Base-by-base conservation (phyloP, 2,113 vertebrate genomes). In the Nothobranchius furzeri region DNA sequence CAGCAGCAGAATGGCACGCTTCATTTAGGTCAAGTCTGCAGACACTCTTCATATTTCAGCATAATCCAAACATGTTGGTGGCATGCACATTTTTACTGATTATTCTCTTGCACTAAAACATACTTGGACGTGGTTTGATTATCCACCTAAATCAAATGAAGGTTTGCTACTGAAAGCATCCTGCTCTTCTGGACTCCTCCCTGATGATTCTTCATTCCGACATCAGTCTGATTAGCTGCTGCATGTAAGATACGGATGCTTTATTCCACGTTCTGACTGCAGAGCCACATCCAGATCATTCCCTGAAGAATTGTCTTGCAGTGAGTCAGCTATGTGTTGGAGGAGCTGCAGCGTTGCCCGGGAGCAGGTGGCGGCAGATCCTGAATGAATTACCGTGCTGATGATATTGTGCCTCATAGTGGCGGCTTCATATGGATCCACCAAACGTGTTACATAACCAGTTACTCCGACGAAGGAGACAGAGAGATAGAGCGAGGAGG, bases 381-480 rank as follows among this genome's bases (percentile, higher is more conserved):
- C 73, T 73, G 76, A 87, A 84, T 20, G 6, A 64, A 78, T 91
- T 80, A 85, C 46, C 0, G 7, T 49, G 47, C 75, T 85, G 76
- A 90, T 87, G 79, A 60, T 68, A 86, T 75, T 76, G 70, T 64
- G 64, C 66, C 66, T 86, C 57, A 78, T 72, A 71, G 73, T 81
- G 73, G 82, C 72, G 64, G 73, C 63, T 81, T 88, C 79, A 82
- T 85, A 78, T 68, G 67, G 57, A 55, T 76, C 50, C 70, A 36
- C 37, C 83, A 82, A 87, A 73, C 40, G 14, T 30, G 49, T 90
- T 87, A 86, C 5, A 68, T 62, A 70, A 60, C 53, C 63, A 76
- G 60, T 82, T 64, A 49, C 50, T 68, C 47, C 50, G 65, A 60
- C 8, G 12, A 45, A 61, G 46, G 59, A 71, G 56, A 65, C 47